Evolutionary conservation across 2,113 vertebrate species (phyloP), one percentile per base, ranked within the genome.

Genomic region (Sitta europaea): DNA sequence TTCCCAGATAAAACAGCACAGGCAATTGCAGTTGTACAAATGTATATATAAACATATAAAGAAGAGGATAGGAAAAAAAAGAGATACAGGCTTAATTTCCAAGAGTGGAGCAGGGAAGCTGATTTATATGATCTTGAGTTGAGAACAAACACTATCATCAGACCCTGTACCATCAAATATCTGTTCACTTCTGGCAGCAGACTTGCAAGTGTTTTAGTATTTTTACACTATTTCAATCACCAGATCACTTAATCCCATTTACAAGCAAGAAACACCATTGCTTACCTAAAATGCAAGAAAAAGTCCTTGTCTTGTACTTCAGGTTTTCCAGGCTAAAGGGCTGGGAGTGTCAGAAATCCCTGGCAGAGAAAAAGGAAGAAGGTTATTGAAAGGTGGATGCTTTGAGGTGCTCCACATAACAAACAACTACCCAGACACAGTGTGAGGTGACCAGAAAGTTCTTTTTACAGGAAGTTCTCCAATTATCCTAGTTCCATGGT

Each of bases 1-100:
- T 96, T 94, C 72, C 89, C 96, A 97, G 94, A 86, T 55, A 76
- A 91, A 94, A 79, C 33, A 96, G 76, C 55, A 76, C 19, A 91
- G 65, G 42, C 24, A 94, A 36, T 0, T 85, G 47, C 70, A 89
- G 48, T 65, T 47, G 16, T 65, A 67, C 42, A 76, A 92, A 89
- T 84, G 51, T 15, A 51, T 54, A 53, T 1, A 38, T 8, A 62
- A 5, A 24, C 21, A 58, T 7, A 61, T 25, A 65, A 66, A 68
- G 42, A 90, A 80, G 2, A 3, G 16, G 10, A 19, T 4, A 72
- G 29, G 22, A 77, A 87, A 95, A 78, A 14, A 40, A 42, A 70
- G 40, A 24, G 2, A 50, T 53, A 22, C 0, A 42, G 5, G 2
- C 17, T 23, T 61, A 35, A 88, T 78, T 91, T 68, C 31, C 18